Conservation (phyloP, 2,888 invertebrate species). For the Habroteleia sp. region DNA sequence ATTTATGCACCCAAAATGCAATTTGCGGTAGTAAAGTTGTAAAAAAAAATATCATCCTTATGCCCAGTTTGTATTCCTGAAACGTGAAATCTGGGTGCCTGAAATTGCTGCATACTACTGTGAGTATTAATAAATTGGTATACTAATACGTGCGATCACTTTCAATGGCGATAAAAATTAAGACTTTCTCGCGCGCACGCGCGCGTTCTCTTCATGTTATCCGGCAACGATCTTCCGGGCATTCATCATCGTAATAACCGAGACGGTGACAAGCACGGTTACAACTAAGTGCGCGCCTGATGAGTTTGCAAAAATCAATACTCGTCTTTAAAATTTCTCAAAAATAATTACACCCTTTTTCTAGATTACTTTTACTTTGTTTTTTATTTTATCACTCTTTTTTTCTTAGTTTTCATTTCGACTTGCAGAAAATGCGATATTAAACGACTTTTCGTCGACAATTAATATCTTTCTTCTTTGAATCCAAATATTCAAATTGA, state of each 20-base stretch:
- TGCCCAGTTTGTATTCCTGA: no score
- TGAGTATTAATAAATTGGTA: no score
- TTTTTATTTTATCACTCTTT: neutral
- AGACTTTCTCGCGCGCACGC: constrained; percentile 38
- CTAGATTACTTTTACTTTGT: neutral
- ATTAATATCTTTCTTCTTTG: constrained; percentile 2
- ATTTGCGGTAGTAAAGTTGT: no score
- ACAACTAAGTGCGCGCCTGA: constrained; percentile 40
- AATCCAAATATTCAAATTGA: constrained; percentile 19
- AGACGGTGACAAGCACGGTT: constrained; percentile 54
- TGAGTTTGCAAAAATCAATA: constrained; percentile 52
- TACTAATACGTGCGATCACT: constrained; percentile 42
- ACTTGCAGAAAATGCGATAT: no score
- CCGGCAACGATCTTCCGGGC: constrained; percentile 46
- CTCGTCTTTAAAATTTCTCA: constrained; percentile 24
- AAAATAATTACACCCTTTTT: constrained; percentile 37
- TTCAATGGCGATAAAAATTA: constrained; percentile 45
- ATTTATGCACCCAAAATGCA: no score
- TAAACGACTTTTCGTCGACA: constrained; percentile 3
- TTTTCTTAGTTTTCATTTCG: constrained; percentile 8
- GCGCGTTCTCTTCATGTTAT: constrained; percentile 41
- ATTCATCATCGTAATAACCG: constrained; percentile 62
- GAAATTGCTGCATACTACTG: no score
- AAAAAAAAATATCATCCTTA: no score
- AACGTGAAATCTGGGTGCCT: no score